A percentile compares a stretch with the other conserved stretches of the same genome.
Conservation (phyloP, 2,888 invertebrate species). For the Suillia variegata region DNA sequence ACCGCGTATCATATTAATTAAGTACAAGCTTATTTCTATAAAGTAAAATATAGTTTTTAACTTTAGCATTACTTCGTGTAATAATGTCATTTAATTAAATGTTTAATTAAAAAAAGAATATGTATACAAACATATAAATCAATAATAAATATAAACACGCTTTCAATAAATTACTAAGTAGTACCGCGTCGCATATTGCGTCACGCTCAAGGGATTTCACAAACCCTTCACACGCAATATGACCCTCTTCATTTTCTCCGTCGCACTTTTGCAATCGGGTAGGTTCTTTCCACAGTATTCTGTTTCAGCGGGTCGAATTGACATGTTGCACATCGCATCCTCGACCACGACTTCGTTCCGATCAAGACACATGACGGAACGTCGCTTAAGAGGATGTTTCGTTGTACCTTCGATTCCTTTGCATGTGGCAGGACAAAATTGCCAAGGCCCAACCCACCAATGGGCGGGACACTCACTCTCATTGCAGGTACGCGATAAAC, state of each 20-base stretch:
- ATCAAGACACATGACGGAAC: slow-evolving; percentile 78
- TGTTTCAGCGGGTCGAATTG: slow-evolving; percentile 70
- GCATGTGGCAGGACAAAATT: slow-evolving; percentile 77
- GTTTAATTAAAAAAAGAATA: neutral
- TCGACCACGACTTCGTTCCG: slow-evolving; percentile 77
- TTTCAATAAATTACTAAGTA: slow-evolving; percentile 2
- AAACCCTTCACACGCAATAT: slow-evolving; percentile 21
- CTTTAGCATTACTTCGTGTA: neutral
- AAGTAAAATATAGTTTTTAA: neutral
- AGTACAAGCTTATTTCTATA: neutral
- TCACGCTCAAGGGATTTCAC: neutral
- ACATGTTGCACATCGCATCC: slow-evolving; percentile 73
- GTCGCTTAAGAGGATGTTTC: slow-evolving; percentile 66
- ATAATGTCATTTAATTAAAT: neutral
- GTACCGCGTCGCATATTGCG: neutral
- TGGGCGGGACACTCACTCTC: slow-evolving; percentile 71
- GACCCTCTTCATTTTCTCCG: slow-evolving; percentile 28
- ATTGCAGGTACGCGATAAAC: slow-evolving; percentile 71
- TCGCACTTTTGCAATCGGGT: slow-evolving; percentile 49
- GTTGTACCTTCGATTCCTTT: slow-evolving; percentile 58
- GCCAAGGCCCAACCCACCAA: slow-evolving; percentile 91
- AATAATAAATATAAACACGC: slow-evolving; percentile 4
- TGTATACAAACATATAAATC: no score
- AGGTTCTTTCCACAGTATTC: slow-evolving; percentile 67
- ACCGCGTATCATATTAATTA: neutral